These are phyloP conservation scores for Tachysurus fulvidraco DNA, from an alignment of 2,113 vertebrate species.

Conservation along the genomic window DNA sequence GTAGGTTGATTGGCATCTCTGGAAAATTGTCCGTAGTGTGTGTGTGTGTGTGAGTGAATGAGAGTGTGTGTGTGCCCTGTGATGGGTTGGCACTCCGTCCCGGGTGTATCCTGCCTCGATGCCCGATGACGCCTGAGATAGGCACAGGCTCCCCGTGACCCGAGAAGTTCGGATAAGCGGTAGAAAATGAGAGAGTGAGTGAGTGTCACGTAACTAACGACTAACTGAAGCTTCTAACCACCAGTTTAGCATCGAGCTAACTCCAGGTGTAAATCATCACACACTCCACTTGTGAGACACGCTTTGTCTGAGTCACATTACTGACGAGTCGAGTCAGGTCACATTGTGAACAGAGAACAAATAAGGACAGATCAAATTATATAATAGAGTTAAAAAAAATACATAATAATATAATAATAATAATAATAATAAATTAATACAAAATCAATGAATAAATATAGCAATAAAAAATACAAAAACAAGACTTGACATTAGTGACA, in stretches of 20 bases:
- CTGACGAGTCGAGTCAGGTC: background rate
- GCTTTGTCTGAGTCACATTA: background rate
- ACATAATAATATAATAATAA: too few species aligned
- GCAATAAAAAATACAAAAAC: background rate
- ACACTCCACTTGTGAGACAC: background rate
- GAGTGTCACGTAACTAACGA: background rate
- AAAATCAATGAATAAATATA: background rate
- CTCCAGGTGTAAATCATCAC: background rate
- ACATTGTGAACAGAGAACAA: background rate
- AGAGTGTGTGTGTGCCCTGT: too few species aligned
- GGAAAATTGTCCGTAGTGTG: too few species aligned
- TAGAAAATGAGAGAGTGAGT: too few species aligned
- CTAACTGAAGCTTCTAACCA: background rate
- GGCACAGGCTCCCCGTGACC: too few species aligned
- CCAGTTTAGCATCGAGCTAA: background rate
- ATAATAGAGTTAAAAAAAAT: background rate
- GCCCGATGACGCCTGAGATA: too few species aligned
- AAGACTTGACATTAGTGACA: background rate
- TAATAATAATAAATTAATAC: background rate
- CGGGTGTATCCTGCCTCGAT: too few species aligned
- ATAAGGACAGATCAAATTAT: background rate
- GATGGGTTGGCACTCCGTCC: too few species aligned
- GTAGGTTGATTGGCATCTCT: too few species aligned
- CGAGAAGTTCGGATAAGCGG: too few species aligned
- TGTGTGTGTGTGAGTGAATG: too few species aligned